Percentiles rank a stretch among this genome's conserved stretches.
phyloP scores from a whole-genome alignment of 2,888 invertebrate genomes.

The Bruchidius siliquastri region DNA sequence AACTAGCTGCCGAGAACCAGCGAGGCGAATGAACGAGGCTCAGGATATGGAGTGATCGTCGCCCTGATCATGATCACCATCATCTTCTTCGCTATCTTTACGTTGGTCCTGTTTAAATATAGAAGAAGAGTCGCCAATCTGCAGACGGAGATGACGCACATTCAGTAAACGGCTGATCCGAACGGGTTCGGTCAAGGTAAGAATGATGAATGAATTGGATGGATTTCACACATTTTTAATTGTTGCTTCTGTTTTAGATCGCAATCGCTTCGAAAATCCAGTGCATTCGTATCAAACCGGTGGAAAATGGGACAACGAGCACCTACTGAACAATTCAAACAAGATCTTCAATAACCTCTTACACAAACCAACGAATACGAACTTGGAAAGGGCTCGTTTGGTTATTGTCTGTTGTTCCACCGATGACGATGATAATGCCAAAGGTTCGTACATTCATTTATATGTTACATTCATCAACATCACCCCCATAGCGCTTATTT shows the following conservation, averaged over 20 bases:
- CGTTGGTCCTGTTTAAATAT: conserved; percentile 71
- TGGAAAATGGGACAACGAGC: conserved; percentile 53
- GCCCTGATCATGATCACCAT: conserved; percentile 62
- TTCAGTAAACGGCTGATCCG: conserved; percentile 81
- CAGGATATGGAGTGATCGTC: conserved; percentile 46
- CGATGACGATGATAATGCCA: conserved; percentile 42
- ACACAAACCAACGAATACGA: conserved; percentile 56
- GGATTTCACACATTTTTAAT: no score
- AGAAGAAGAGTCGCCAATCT: conserved; percentile 74
- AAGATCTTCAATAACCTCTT: conserved; percentile 59
- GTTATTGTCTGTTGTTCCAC: conserved; percentile 52
- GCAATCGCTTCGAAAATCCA: conserved; percentile 89
- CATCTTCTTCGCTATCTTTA: conserved; percentile 61
- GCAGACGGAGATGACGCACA: conserved; percentile 83
- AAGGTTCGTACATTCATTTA: conserved; percentile 23
- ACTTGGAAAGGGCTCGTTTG: conserved; percentile 55
- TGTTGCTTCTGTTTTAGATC: conserved; percentile 51
- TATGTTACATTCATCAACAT: no score
- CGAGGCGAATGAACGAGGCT: conserved; percentile 35
- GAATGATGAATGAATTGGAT: no score
- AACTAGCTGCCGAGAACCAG: conserved; percentile 25
- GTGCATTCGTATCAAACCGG: conserved; percentile 72
- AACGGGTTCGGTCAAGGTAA: conserved; percentile 20
- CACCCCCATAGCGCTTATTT: no score
- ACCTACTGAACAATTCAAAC: conserved; percentile 55